Evolutionary conservation across 1,140 invertebrate species (phyloP), one percentile per base, ranked within the genome.

Genomic region (fruit fly (Drosophila melanogaster)): DNA sequence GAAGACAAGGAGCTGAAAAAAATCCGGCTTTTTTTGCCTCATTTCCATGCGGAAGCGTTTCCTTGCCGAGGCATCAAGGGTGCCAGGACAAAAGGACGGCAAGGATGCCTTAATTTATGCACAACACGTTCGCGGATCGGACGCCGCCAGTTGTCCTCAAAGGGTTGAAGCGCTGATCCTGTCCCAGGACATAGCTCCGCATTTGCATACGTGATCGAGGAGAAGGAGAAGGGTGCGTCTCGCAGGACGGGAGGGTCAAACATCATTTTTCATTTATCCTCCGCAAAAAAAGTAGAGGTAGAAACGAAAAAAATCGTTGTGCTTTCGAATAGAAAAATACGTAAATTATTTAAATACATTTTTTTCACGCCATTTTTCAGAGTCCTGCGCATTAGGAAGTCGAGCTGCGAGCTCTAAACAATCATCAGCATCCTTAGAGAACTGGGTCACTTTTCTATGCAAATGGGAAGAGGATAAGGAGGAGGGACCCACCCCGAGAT

Each of bases 21-120:
- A 90, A 90, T 80, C 87, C 81, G 65, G 81, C 78, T 87, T 90
- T 90, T 47, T 90, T 90, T 87, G 84, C 87, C 83, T 90, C 87
- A 90, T 90, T 90, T 90, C 85, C 71, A 90, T 90, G 87, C 62
- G 84, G 79, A 90, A 75, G 81, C 81, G 86, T 69, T 66, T 66
- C 66, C 50, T 75, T 69, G 41, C 49, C 53, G 57, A 78, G 76
- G 51, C 43, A 54, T 54, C 69, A 83, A 83, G 83, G 84, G 76
- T 83, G 71, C 24, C 11, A 56, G 24, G 35, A 85, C 73, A 89
- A 89, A 59, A 44, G 79, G 43, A 47, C 37, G 57, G 57, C 62
- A 80, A 77, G 78, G 67, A 84, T 58, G 43, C 60, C 44, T 46
- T 89, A 89, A 89, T 90, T 90, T 89, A 89, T 89, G 84, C 85